These are phyloP conservation scores for Knipowitschia caucasica DNA, from an alignment of 2,797 vertebrate genomes.

Conservation along the genomic window DNA sequence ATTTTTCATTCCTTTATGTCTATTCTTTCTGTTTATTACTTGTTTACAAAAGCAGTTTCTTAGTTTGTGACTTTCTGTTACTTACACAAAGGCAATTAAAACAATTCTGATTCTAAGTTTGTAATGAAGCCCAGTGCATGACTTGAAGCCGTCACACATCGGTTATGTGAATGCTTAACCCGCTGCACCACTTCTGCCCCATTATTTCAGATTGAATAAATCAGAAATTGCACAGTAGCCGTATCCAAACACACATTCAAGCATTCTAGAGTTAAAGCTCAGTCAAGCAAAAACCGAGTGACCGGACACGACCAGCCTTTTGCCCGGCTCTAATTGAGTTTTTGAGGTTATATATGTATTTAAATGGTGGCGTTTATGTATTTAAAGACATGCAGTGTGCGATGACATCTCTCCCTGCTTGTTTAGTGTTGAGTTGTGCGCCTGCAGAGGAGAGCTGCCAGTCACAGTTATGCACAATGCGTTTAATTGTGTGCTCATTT, in stretches of 20 bases:
- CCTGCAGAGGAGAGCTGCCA: conserved; percentile 24
- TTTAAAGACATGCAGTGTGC: not conserved
- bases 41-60: too few species aligned
- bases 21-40: too few species aligned
- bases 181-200: not conserved
- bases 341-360: not conserved
- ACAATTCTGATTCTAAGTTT: too few species aligned
- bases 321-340: not conserved
- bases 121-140: not conserved
- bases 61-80: too few species aligned
- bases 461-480: conserved; percentile 24
- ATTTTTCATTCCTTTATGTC: too few species aligned
- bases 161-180: not conserved
- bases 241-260: not conserved
- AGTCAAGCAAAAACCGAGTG: conserved; percentile 2
- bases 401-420: not conserved
- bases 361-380: conserved; percentile 2
- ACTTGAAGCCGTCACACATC: not conserved
- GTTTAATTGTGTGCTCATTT: conserved; percentile 20
- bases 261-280: not conserved
- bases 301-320: not conserved
- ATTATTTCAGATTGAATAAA: not conserved
- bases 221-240: not conserved
- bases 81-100: too few species aligned
- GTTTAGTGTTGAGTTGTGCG: conserved; percentile 12